Conservation (phyloP, 92 coral and sea anemone genomes). For the Bergia sp. region DNA sequence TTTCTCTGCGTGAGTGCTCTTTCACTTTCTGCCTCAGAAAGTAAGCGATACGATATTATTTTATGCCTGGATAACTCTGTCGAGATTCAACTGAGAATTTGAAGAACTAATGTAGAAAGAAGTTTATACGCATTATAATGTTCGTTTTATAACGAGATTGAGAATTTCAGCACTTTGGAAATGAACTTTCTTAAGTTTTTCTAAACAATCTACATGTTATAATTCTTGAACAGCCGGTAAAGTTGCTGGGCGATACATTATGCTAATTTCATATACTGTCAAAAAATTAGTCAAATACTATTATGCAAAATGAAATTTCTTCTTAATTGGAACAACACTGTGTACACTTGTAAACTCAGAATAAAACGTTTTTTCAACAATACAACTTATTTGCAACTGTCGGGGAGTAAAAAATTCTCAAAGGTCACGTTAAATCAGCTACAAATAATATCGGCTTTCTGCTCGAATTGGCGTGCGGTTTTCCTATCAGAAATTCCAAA, state of each 20-base stretch:
- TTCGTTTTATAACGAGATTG: background rate
- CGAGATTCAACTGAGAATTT: background rate
- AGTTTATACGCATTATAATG: background rate
- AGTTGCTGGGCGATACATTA: constrained; percentile 12
- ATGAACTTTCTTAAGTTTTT: background rate
- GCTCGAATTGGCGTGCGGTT: background rate
- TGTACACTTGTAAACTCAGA: background rate
- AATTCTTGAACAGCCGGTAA: background rate
- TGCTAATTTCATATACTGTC: constrained; percentile 9
- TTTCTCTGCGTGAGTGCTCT: background rate
- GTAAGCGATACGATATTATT: background rate
- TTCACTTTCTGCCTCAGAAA: background rate
- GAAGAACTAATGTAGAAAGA: background rate
- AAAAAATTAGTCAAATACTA: background rate
- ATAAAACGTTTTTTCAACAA: background rate
- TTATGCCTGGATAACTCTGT: background rate
- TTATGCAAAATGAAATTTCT: background rate
- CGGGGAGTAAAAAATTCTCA: background rate
- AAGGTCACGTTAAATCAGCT: background rate
- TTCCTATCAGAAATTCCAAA: constrained; percentile 3
- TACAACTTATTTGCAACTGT: background rate
- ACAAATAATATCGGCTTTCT: background rate
- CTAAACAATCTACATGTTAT: background rate
- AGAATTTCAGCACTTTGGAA: background rate
- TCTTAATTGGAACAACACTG: background rate